phyloP scores from a whole-genome alignment of 2,113 vertebrate species.

The Calypte anna region DNA sequence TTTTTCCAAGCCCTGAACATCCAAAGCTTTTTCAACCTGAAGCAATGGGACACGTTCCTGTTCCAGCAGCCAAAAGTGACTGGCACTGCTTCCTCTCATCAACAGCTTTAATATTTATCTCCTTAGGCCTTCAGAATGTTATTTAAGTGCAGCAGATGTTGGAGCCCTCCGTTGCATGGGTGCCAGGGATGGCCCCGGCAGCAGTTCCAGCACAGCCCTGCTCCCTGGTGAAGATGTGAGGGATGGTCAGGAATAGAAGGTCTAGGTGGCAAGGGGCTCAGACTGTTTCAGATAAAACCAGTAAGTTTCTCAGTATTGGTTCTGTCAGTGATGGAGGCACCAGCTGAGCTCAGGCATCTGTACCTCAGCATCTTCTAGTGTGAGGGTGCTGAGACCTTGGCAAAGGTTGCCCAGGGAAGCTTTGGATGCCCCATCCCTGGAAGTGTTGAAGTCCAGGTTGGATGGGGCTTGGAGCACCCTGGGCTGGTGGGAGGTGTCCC shows the following conservation, averaged over 20 bases:
- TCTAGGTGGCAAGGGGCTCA: not conserved
- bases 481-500: no score
- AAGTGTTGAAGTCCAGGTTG: no score
- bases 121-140: not conserved
- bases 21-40: not conserved
- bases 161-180: not conserved
- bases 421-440: no score
- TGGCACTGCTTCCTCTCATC: conserved; percentile 9
- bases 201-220: not conserved
- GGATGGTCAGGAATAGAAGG: not conserved
- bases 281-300: not conserved
- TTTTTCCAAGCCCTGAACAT: not conserved
- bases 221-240: not conserved
- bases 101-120: not conserved
- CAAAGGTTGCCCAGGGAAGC: no score
- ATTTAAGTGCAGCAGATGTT: not conserved
- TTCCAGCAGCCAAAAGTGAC: not conserved
- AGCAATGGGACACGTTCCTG: not conserved
- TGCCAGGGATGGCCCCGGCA: not conserved
- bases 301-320: not conserved
- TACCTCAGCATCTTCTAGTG: not conserved
- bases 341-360: not conserved
- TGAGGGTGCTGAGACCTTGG: no score
- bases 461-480: no score
- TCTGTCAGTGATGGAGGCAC: not conserved